Percentiles rank a stretch among this genome's conserved stretches.
phyloP scores from a whole-genome alignment of 2,113 vertebrate species.

The Vidua chalybeata region DNA sequence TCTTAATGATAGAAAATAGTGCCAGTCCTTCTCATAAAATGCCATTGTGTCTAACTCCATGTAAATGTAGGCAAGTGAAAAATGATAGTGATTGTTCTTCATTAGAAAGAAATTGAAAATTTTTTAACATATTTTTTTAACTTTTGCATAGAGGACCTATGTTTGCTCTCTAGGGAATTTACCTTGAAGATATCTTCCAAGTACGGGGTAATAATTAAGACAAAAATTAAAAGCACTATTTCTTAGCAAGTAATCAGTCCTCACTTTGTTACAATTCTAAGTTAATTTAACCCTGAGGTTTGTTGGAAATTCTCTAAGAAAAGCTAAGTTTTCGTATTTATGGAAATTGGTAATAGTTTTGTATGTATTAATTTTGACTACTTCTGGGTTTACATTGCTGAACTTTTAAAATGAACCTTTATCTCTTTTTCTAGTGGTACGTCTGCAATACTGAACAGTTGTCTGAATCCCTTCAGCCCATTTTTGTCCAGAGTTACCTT shows the following conservation, averaged over 20 bases:
- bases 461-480: constrained; percentile 81
- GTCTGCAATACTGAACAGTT: constrained; percentile 86
- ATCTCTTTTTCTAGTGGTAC: constrained; percentile 86
- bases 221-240: neutral
- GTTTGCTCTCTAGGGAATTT: neutral
- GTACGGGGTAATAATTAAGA: neutral
- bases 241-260: neutral
- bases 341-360: neutral
- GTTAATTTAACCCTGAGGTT: neutral
- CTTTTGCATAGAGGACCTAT: neutral
- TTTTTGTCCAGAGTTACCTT: constrained; percentile 92
- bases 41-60: neutral
- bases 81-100: neutral
- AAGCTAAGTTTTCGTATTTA: neutral
- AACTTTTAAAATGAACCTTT: constrained; percentile 17
- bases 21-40: too few species aligned
- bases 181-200: neutral
- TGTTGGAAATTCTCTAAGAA: neutral
- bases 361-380: neutral
- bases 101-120: neutral
- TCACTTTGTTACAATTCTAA: neutral
- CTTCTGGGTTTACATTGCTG: neutral
- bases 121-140: neutral
- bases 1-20: neutral
- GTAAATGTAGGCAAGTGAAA: neutral